phyloP scores from a whole-genome alignment of 2,888 invertebrate species.

The Drosophila algonquin region DNA sequence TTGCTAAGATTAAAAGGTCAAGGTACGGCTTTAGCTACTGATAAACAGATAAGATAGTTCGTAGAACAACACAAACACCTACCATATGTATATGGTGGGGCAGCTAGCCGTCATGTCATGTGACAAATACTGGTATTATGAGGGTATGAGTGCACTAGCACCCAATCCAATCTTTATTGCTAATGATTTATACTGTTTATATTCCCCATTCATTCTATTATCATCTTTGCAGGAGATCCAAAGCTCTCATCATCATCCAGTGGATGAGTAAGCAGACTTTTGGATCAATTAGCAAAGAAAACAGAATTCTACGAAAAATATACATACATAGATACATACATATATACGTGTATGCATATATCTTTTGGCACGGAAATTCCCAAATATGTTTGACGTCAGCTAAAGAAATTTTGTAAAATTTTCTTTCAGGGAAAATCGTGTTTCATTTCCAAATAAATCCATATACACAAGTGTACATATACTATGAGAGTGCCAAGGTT shows the following conservation, averaged over 20 bases:
- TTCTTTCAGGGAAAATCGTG: constrained; percentile 19
- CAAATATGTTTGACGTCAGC: constrained; percentile 34
- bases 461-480: background rate
- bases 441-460: constrained; percentile 9
- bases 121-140: background rate
- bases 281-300: constrained; percentile 20
- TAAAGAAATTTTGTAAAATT: constrained; percentile 22
- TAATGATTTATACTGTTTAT: background rate
- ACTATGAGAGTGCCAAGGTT: constrained; percentile 62
- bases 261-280: constrained; percentile 53
- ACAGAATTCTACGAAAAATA: constrained; percentile 28
- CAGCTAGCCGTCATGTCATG: background rate
- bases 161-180: background rate
- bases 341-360: background rate
- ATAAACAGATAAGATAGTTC: constrained; percentile 50
- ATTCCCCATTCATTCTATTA: background rate
- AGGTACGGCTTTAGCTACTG: constrained; percentile 42
- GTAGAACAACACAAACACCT: background rate
- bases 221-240: constrained; percentile 12
- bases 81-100: too few relatives aligned
- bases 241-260: background rate
- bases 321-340: background rate
- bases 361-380: constrained; percentile 46
- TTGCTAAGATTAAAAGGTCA: constrained; percentile 44
- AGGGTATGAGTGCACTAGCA: background rate